These are phyloP conservation scores for Melieria crassipennis DNA, from an alignment of 2,888 invertebrate genomes.

Conservation along the genomic window DNA sequence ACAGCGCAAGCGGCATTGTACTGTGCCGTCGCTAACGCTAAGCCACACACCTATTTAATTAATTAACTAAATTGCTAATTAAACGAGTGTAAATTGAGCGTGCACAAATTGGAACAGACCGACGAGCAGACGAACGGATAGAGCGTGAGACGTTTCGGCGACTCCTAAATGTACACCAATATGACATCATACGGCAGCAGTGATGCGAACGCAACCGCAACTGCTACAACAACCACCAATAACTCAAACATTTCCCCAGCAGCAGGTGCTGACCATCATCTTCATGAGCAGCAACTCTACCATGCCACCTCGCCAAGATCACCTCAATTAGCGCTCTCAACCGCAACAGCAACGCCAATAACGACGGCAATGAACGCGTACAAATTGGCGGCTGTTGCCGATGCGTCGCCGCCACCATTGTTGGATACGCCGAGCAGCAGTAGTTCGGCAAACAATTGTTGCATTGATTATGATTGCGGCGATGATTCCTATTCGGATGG, in stretches of 20 bases:
- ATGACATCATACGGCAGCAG: conserved; percentile 47
- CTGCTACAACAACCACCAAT: conserved; percentile 23
- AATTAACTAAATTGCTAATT: conserved; percentile 24
- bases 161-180: conserved; percentile 21
- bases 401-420: not conserved
- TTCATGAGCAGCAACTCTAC: not conserved
- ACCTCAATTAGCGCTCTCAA: conserved; percentile 27
- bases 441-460: conserved; percentile 12
- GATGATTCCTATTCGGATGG: conserved; percentile 57
- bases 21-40: not conserved
- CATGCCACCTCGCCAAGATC: conserved; percentile 13
- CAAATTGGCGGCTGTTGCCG: not conserved
- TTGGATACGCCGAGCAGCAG: conserved; percentile 17
- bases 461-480: conserved; percentile 39
- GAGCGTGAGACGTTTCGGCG: conserved; percentile 2
- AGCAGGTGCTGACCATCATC: conserved; percentile 25
- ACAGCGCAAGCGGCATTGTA: not conserved
- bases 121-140: conserved; percentile 4
- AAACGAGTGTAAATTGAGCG: conserved; percentile 15
- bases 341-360: conserved; percentile 32
- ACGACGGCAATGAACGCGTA: conserved; percentile 11
- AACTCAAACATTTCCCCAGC: conserved; percentile 28
- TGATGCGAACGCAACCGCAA: conserved; percentile 13
- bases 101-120: conserved; percentile 9
- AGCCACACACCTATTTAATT: conserved; percentile 22